Evolutionary conservation across 2,888 invertebrate species (phyloP).

Genomic region (Dicyrtomina minuta): DNA sequence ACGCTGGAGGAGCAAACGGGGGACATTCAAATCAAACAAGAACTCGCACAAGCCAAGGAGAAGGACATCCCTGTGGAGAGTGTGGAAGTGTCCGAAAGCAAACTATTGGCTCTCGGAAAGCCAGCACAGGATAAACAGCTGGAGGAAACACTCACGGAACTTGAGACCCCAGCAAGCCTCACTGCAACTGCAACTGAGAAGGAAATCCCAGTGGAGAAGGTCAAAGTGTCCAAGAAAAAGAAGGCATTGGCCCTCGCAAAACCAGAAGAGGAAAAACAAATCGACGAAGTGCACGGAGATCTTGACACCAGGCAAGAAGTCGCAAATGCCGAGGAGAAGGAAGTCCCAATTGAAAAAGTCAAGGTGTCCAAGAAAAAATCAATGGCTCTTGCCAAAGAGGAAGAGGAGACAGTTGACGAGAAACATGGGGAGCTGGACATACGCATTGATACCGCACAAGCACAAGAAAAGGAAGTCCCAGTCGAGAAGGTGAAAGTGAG

Average conservation of each 20-base stretch:
- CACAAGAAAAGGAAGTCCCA: conserved; percentile 22
- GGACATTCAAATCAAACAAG: background rate
- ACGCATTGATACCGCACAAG: background rate
- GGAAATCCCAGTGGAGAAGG: conserved; percentile 26
- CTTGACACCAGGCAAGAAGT: background rate
- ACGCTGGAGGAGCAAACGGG: conserved; percentile 9
- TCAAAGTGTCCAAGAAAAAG: background rate
- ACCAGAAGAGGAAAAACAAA: conserved; percentile 37
- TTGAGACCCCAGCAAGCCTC: background rate
- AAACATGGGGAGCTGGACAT: background rate
- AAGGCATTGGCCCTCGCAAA: background rate
- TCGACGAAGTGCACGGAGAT: conserved; percentile 49
- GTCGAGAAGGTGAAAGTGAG: conserved; percentile 14
- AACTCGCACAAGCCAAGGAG: background rate
- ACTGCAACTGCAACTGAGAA: conserved; percentile 16
- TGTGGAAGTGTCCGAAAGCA: conserved; percentile 13
- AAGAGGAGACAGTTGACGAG: conserved; percentile 17
- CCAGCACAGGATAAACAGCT: conserved; percentile 9
- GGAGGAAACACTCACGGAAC: conserved; percentile 12
- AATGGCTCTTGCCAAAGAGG: conserved; percentile 10
- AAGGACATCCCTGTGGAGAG: conserved; percentile 18
- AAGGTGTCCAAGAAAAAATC: conserved; percentile 11
- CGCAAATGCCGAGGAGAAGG: background rate
- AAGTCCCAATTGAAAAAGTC: conserved; percentile 24
- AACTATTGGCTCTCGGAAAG: conserved; percentile 8